phyloP scores from a whole-genome alignment of 2,797 vertebrate species.

The Luscinia megarhynchos region DNA sequence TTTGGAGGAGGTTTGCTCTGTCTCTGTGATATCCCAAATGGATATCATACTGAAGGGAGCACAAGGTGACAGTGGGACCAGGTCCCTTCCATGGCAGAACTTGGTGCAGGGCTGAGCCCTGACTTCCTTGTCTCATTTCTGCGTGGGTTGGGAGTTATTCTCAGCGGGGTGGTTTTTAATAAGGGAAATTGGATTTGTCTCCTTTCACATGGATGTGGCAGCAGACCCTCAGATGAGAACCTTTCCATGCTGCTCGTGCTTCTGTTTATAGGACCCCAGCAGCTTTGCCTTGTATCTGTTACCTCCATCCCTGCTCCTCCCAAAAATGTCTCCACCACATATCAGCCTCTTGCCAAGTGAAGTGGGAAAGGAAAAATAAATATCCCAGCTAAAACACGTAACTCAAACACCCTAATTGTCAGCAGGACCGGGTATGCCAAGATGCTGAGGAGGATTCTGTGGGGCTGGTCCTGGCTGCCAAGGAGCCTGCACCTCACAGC shows the following conservation, averaged over 20 bases:
- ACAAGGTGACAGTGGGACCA: rapidly evolving
- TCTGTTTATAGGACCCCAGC: neutral
- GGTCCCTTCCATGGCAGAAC: rapidly evolving
- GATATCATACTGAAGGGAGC: neutral
- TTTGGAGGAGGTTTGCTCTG: neutral
- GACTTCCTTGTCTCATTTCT: neutral
- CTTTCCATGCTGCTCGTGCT: rapidly evolving
- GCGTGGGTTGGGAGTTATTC: neutral
- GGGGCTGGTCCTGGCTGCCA: neutral
- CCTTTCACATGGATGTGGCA: neutral
- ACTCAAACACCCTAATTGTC: neutral
- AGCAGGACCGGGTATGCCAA: neutral
- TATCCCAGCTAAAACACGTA: neutral
- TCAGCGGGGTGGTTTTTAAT: neutral
- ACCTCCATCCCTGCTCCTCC: neutral
- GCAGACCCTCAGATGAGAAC: neutral
- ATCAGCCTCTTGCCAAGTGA: neutral
- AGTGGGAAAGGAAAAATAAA: constrained; percentile 28
- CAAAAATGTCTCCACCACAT: neutral
- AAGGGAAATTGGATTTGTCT: neutral
- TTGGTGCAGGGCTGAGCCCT: neutral
- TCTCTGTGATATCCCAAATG: too few relatives aligned
- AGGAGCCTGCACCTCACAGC: neutral
- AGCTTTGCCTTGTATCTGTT: neutral
- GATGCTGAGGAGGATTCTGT: neutral